These are phyloP conservation scores for Melanerpes formicivorus DNA, from an alignment of 2,113 vertebrate genomes.

Conservation along the genomic window DNA sequence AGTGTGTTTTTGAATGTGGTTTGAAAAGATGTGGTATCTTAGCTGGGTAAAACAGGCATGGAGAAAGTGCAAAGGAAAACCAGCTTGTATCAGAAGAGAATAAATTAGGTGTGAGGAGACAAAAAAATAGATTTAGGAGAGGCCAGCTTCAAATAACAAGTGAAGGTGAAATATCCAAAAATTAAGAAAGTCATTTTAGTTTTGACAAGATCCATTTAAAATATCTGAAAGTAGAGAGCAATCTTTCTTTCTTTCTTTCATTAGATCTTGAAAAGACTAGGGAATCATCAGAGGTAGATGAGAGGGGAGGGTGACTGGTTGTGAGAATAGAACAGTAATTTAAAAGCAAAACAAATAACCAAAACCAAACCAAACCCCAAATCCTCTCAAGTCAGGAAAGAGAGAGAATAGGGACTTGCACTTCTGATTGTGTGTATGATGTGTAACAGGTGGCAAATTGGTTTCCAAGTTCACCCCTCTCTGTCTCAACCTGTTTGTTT, in stretches of 20 bases:
- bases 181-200: not conserved
- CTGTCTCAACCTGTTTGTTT: slow-evolving; percentile 15
- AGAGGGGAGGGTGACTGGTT: not conserved
- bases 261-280: not conserved
- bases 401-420: not conserved
- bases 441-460: not conserved
- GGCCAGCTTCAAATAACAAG: not conserved
- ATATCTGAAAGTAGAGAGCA: not conserved
- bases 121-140: not conserved
- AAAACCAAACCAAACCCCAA: not conserved
- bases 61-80: not conserved
- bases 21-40: not conserved
- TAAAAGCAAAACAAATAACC: too few relatives aligned
- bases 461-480: not conserved
- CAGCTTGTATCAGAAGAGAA: not conserved
- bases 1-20: not conserved
- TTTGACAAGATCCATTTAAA: not conserved
- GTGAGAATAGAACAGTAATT: not conserved
- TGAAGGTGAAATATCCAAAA: not conserved
- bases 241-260: not conserved
- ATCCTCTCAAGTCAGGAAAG: not conserved
- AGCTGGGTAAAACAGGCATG: not conserved
- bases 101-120: not conserved
- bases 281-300: not conserved
- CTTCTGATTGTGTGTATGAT: not conserved